Percentiles rank a stretch among this genome's conserved stretches.
Evolutionary conservation across 2,797 vertebrate genomes (phyloP).

Genomic region (Dryobates pubescens): DNA sequence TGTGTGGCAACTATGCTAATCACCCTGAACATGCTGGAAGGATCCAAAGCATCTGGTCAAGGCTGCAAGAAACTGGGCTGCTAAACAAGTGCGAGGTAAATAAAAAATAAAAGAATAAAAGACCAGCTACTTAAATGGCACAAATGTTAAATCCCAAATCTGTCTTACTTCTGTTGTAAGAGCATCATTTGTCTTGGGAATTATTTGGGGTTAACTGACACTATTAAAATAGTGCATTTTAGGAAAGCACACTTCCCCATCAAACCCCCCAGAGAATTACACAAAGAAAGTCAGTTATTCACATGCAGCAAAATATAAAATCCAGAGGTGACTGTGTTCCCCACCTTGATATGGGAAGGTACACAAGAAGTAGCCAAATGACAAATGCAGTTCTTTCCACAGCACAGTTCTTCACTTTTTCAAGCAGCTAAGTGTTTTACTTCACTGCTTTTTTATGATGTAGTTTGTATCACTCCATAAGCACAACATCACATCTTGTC

Average conservation of each 20-base stretch:
- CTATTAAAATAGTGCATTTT: not conserved
- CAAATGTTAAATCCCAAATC: not conserved
- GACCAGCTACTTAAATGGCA: not conserved
- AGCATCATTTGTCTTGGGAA: not conserved
- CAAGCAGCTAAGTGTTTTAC: not conserved
- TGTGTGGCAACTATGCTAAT: constrained; percentile 79
- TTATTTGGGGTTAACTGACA: not conserved
- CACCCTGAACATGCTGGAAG: constrained; percentile 83
- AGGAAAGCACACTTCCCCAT: not conserved
- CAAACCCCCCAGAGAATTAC: not conserved
- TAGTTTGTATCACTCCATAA: not conserved
- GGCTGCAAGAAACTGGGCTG: constrained; percentile 83
- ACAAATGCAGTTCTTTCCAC: not conserved
- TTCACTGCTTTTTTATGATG: not conserved
- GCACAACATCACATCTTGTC: not conserved
- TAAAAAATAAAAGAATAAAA: constrained; percentile 30
- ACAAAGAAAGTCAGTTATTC: not conserved
- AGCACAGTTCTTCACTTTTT: not conserved
- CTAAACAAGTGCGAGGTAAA: constrained; percentile 83
- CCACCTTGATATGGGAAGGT: not conserved
- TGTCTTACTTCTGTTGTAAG: not conserved
- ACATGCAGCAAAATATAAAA: not conserved
- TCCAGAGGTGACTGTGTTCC: not conserved
- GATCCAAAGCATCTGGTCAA: constrained; percentile 86
- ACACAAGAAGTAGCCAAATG: not conserved